phyloP scores from a whole-genome alignment of 2,113 vertebrate genomes.

The Bolborhynchus lineola region DNA sequence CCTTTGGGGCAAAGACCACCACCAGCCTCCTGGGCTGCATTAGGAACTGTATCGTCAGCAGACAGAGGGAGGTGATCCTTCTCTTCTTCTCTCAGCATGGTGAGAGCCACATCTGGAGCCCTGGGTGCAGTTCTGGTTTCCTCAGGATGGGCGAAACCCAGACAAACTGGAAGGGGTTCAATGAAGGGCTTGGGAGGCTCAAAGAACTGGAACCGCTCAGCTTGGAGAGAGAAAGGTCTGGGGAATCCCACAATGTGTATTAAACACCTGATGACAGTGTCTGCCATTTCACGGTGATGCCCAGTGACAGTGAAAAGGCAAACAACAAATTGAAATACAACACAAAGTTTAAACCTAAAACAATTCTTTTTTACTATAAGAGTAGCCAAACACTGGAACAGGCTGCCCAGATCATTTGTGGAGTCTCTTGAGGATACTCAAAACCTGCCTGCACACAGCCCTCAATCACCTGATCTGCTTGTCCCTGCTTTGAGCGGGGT shows the following conservation, averaged over 20 bases:
- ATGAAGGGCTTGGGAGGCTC: background rate
- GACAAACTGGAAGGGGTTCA: background rate
- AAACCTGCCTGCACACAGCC: too few relatives aligned
- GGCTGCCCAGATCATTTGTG: background rate
- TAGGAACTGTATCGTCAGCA: background rate
- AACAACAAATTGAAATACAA: background rate
- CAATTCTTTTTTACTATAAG: background rate
- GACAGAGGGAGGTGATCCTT: background rate
- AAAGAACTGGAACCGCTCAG: background rate
- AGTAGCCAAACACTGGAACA: background rate
- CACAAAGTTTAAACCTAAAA: background rate
- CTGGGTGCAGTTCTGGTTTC: background rate
- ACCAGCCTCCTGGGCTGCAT: background rate
- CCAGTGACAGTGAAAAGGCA: background rate
- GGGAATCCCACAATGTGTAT: background rate
- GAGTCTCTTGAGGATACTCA: background rate
- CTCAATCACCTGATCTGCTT: background rate
- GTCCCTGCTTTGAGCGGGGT: background rate
- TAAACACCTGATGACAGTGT: background rate
- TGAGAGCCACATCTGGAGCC: background rate
- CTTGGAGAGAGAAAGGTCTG: background rate
- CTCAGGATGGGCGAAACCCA: background rate
- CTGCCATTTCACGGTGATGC: background rate
- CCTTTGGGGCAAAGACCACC: background rate
- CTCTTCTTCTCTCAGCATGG: background rate